phyloP scores from a whole-genome alignment of 2,113 vertebrate genomes.

The Gallinago paraguaiae region DNA sequence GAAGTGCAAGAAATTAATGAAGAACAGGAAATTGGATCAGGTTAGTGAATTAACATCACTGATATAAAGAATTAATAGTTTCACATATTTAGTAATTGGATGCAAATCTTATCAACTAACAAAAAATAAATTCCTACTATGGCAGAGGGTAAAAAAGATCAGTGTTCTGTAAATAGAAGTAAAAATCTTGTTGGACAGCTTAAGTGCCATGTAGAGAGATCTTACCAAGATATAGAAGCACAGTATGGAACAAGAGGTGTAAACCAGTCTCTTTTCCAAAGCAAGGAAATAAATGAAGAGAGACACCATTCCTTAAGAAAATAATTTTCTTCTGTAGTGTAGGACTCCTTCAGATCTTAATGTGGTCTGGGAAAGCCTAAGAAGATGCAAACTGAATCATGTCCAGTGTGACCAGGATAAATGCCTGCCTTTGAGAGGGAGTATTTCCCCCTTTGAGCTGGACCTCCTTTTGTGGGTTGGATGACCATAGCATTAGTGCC shows the following conservation, averaged over 20 bases:
- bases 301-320: neutral
- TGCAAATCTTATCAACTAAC: neutral
- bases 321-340: neutral
- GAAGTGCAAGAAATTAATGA: slow-evolving; percentile 22
- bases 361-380: neutral
- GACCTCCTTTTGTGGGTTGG: neutral
- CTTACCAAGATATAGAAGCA: neutral
- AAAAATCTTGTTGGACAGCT: neutral
- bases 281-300: neutral
- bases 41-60: slow-evolving; percentile 9
- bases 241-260: neutral
- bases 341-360: neutral
- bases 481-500: neutral
- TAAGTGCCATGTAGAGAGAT: neutral
- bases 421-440: neutral
- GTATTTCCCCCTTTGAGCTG: neutral
- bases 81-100: neutral
- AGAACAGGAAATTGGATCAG: slow-evolving; percentile 8
- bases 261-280: neutral
- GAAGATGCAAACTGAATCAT: neutral
- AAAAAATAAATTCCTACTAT: neutral
- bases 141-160: neutral
- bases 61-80: neutral
- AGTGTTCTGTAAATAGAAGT: neutral
- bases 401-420: neutral